These are phyloP conservation scores for Eupithecia vulgata DNA, from an alignment of 2,888 invertebrate species.

Conservation along the genomic window DNA sequence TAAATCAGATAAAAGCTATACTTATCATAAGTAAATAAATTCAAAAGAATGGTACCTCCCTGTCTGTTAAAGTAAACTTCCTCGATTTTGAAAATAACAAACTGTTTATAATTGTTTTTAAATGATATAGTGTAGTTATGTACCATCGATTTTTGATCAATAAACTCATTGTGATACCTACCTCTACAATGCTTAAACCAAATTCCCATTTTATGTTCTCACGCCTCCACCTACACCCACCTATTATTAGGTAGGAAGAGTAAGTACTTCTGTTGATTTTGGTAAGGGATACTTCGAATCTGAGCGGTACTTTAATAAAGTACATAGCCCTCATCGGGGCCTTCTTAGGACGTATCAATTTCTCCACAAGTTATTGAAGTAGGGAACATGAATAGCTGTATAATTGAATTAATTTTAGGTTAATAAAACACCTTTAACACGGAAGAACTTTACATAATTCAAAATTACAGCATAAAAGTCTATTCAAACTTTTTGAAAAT, in stretches of 20 bases:
- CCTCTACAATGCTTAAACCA: neutral
- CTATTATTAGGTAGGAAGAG: neutral
- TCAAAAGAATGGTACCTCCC: too few relatives aligned
- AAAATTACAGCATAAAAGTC: neutral
- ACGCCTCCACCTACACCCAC: slow-evolving; percentile 34
- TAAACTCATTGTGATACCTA: neutral
- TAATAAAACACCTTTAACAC: neutral
- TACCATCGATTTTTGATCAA: neutral
- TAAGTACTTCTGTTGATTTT: slow-evolving; percentile 30
- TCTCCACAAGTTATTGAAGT: neutral
- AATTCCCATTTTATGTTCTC: slow-evolving; percentile 23
- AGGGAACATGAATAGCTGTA: neutral
- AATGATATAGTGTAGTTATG: neutral
- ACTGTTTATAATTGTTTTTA: too few relatives aligned
- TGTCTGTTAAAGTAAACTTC: too few relatives aligned
- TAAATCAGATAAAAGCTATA: too few relatives aligned
- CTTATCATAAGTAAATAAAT: too few relatives aligned
- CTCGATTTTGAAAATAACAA: too few relatives aligned
- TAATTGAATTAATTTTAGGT: neutral
- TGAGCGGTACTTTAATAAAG: neutral
- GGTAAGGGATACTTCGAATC: slow-evolving; percentile 25
- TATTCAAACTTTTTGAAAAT: neutral
- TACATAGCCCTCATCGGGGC: neutral
- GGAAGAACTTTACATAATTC: neutral
- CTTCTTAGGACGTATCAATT: neutral